These are phyloP conservation scores for Rotaria macrura DNA, from an alignment of 2,888 invertebrate genomes.

Conservation along the genomic window DNA sequence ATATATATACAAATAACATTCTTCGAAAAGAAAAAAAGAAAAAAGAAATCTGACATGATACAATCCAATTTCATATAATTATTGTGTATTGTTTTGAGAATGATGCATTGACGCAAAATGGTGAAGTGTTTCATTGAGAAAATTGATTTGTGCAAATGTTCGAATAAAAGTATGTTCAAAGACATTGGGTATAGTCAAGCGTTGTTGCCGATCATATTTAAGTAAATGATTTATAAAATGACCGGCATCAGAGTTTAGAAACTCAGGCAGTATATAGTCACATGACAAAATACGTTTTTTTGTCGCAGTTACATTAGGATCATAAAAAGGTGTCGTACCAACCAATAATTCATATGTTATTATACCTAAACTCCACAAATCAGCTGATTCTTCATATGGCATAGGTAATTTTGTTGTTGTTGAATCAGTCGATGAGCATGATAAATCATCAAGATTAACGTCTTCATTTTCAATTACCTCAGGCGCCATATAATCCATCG, in stretches of 20 bases:
- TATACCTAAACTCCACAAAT: slow-evolving; percentile 89
- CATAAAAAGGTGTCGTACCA: slow-evolving; percentile 75
- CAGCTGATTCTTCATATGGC: slow-evolving; percentile 45
- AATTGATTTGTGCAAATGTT: slow-evolving; percentile 8
- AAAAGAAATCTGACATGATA: not conserved
- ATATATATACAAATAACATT: not conserved
- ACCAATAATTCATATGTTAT: slow-evolving; percentile 84
- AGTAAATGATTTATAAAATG: slow-evolving; percentile 10
- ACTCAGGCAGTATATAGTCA: not conserved
- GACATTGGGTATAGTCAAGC: not conserved
- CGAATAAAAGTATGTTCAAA: not conserved
- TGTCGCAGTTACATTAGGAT: not conserved
- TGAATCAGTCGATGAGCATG: not conserved
- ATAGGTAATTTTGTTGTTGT: not conserved
- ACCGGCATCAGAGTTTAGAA: not conserved
- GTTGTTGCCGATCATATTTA: slow-evolving; percentile 11
- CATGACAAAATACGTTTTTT: not conserved
- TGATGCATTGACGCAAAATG: not conserved
- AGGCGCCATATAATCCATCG: slow-evolving; percentile 75
- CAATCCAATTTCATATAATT: not conserved
- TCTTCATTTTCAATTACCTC: slow-evolving; percentile 82
- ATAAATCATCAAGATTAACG: slow-evolving; percentile 62
- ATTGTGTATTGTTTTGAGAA: not conserved
- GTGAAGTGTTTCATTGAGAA: slow-evolving; percentile 2
- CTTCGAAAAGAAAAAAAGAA: slow-evolving; percentile 2